Evolutionary conservation across 2,888 invertebrate genomes (phyloP).

Genomic region (Tetragnatha montana): DNA sequence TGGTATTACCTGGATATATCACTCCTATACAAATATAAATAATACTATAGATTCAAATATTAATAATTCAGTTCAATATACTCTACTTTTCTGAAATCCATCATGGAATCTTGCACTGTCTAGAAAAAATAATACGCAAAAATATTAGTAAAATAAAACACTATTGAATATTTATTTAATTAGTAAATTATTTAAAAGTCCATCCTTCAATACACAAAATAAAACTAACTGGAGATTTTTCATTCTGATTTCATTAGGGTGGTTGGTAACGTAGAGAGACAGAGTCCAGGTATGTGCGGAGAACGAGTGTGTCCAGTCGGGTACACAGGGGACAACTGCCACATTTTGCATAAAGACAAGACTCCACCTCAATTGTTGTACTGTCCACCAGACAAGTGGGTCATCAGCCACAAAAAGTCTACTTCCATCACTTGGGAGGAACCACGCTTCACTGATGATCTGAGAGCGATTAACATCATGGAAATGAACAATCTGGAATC

Average conservation of each 20-base stretch:
- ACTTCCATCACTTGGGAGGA: constrained; percentile 94
- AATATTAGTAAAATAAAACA: too few relatives aligned
- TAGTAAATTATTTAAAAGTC: not conserved
- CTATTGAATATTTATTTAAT: not conserved
- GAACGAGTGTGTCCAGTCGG: constrained; percentile 91
- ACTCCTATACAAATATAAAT: too few relatives aligned
- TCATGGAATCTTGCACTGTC: too few relatives aligned
- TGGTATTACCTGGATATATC: too few relatives aligned
- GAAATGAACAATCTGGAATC: constrained; percentile 70
- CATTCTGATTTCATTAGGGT: constrained; percentile 76
- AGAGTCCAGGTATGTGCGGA: constrained; percentile 93
- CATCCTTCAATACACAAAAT: not conserved
- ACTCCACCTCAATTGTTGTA: constrained; percentile 89
- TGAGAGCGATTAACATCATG: constrained; percentile 69
- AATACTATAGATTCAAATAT: too few relatives aligned
- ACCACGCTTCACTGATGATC: constrained; percentile 90
- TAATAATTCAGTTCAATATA: too few relatives aligned
- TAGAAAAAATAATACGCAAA: too few relatives aligned
- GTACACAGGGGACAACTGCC: constrained; percentile 89
- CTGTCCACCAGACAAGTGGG: constrained; percentile 95
- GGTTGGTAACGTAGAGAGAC: constrained; percentile 91
- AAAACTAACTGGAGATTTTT: not conserved
- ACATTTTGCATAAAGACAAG: constrained; percentile 89
- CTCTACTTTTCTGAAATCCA: too few relatives aligned
- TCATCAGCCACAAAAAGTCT: constrained; percentile 93